A percentile compares a stretch with the other conserved stretches of the same genome.
phyloP scores from a whole-genome alignment of 2,113 vertebrate species.

The Vulpes lagopus region DNA sequence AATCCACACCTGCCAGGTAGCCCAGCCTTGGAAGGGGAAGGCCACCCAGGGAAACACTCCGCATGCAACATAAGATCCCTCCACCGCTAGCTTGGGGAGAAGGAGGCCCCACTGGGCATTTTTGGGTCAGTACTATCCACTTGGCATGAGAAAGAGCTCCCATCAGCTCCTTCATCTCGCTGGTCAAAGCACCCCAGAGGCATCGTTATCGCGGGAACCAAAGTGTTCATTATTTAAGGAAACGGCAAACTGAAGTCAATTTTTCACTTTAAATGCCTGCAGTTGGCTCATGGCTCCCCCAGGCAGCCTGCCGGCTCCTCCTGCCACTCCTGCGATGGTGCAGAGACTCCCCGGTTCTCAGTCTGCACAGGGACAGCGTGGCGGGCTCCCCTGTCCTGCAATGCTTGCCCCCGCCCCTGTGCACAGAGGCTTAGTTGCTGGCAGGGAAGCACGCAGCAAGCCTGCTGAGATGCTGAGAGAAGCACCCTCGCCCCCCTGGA shows the following conservation, averaged over 20 bases:
- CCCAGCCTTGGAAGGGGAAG: accelerated
- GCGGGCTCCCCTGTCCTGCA: no score
- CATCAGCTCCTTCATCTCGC: accelerated
- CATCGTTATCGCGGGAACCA: background rate
- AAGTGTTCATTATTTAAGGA: background rate
- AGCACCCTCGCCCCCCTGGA: accelerated
- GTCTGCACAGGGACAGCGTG: background rate
- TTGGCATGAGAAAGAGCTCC: accelerated
- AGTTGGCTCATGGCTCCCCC: accelerated
- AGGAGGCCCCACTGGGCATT: accelerated
- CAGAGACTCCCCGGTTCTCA: background rate
- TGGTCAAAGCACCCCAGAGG: accelerated
- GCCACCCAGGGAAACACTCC: accelerated
- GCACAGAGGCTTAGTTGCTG: background rate
- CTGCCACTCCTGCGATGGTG: accelerated
- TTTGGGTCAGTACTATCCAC: accelerated
- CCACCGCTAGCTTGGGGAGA: accelerated
- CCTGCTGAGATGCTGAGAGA: accelerated
- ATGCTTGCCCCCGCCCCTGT: accelerated
- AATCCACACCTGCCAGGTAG: background rate
- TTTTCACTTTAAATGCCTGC: accelerated
- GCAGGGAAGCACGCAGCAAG: background rate
- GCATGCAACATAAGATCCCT: accelerated
- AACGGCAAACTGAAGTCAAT: accelerated
- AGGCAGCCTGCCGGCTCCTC: accelerated